Conservation (phyloP, 2,113 vertebrate species). For the Barbus barbus region DNA sequence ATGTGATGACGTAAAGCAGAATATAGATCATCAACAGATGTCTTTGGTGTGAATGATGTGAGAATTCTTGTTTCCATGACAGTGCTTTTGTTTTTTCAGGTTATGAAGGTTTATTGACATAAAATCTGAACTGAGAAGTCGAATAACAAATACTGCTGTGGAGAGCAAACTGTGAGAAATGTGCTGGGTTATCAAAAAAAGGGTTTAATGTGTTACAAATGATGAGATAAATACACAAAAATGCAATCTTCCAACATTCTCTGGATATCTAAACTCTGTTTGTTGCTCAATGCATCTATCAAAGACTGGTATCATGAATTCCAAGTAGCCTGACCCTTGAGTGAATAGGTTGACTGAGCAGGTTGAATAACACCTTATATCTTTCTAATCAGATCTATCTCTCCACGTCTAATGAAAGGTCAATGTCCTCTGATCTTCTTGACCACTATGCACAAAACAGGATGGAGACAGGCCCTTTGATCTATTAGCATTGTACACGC, state of each 20-base stretch:
- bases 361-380: not conserved
- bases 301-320: conserved; percentile 8
- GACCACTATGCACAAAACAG: conserved; percentile 45
- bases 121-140: not conserved
- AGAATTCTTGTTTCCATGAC: not conserved
- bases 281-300: not conserved
- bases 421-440: conserved; percentile 30
- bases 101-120: not conserved
- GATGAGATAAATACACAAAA: not conserved
- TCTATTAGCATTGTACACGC: conserved; percentile 62
- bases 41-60: not conserved
- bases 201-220: not conserved
- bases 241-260: not conserved
- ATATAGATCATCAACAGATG: not conserved
- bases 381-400: conserved; percentile 37
- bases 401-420: conserved; percentile 21
- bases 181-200: not conserved
- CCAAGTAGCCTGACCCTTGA: conserved; percentile 30
- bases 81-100: not conserved
- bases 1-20: not conserved
- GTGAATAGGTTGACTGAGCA: not conserved
- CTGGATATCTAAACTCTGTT: conserved; percentile 6
- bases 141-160: not conserved
- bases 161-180: not conserved
- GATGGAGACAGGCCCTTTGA: conserved; percentile 59